Conservation (phyloP, 2,797 vertebrate genomes). For the Odontamblyopus rebecca region DNA sequence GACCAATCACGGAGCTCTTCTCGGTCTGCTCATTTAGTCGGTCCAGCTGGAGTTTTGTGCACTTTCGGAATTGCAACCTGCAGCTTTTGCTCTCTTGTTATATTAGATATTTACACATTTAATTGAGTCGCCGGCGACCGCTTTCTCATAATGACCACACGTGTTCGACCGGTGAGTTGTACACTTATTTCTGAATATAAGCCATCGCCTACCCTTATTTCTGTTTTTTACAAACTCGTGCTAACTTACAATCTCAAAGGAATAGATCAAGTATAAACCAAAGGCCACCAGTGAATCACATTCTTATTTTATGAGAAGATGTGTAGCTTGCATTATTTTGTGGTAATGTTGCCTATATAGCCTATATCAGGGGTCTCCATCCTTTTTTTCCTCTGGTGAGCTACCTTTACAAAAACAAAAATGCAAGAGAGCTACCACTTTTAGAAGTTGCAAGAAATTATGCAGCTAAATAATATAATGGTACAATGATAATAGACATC, state of each 20-base stretch:
- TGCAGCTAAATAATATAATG: too few relatives aligned
- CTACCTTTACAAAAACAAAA: too few relatives aligned
- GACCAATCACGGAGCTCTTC: conserved; percentile 58
- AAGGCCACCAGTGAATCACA: not conserved
- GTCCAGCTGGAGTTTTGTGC: not conserved
- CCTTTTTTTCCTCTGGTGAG: too few relatives aligned
- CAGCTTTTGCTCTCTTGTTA: too few relatives aligned
- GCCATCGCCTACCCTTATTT: too few relatives aligned
- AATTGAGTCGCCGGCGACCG: not conserved
- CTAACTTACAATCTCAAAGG: not conserved
- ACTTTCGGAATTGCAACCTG: not conserved
- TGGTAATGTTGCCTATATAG: not conserved
- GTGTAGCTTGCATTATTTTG: not conserved
- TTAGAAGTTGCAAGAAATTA: too few relatives aligned
- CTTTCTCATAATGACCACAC: conserved; percentile 74
- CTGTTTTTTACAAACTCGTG: not conserved
- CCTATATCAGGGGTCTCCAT: not conserved
- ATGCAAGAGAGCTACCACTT: too few relatives aligned
- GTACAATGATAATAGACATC: too few relatives aligned
- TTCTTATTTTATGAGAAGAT: not conserved
- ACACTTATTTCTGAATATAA: not conserved
- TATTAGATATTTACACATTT: not conserved
- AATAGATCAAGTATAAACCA: not conserved
- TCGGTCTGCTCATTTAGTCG: conserved; percentile 63
- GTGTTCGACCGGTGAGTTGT: conserved; percentile 79